These are phyloP conservation scores for Craniophora ligustri DNA, from an alignment of 2,888 invertebrate species.

Conservation along the genomic window DNA sequence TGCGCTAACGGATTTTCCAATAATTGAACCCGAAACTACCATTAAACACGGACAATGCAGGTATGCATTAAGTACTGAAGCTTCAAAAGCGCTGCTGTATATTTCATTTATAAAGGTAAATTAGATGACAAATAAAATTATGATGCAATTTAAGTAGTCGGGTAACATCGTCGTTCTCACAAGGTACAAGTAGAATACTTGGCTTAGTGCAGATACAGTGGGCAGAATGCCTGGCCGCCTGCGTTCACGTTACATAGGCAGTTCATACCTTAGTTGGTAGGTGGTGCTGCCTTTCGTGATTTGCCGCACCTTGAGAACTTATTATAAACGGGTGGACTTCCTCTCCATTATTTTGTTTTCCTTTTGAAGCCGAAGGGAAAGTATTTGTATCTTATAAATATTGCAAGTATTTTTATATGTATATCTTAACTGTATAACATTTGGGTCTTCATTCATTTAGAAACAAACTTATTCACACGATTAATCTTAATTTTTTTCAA, in stretches of 20 bases:
- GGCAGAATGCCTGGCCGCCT: background rate
- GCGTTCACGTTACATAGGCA: constrained; percentile 26
- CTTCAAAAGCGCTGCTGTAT: constrained; percentile 17
- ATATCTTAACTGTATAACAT: too few species aligned
- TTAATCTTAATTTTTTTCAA: too few species aligned
- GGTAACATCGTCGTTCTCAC: constrained; percentile 17
- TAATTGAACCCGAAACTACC: constrained; percentile 68
- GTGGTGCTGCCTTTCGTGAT: constrained; percentile 35
- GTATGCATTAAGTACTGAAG: constrained; percentile 34
- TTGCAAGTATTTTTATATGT: too few species aligned
- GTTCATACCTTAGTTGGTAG: constrained; percentile 40
- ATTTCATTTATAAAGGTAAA: constrained; percentile 5
- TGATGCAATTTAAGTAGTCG: constrained; percentile 19
- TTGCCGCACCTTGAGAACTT: constrained; percentile 32
- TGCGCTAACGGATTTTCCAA: constrained; percentile 67
- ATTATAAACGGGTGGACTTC: constrained; percentile 38
- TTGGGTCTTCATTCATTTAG: too few species aligned
- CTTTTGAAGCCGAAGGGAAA: constrained; percentile 35
- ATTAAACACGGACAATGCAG: constrained; percentile 31
- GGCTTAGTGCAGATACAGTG: constrained; percentile 8
- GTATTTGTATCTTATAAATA: constrained; percentile 1
- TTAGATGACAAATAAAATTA: constrained; percentile 1
- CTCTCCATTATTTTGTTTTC: constrained; percentile 34
- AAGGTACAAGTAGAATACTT: constrained; percentile 12
- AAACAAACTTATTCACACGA: too few species aligned